A percentile compares a stretch with the other conserved stretches of the same genome.
These are phyloP conservation scores for Euzetes globulus DNA, from an alignment of 2,888 invertebrate genomes.

Conservation along the genomic window DNA sequence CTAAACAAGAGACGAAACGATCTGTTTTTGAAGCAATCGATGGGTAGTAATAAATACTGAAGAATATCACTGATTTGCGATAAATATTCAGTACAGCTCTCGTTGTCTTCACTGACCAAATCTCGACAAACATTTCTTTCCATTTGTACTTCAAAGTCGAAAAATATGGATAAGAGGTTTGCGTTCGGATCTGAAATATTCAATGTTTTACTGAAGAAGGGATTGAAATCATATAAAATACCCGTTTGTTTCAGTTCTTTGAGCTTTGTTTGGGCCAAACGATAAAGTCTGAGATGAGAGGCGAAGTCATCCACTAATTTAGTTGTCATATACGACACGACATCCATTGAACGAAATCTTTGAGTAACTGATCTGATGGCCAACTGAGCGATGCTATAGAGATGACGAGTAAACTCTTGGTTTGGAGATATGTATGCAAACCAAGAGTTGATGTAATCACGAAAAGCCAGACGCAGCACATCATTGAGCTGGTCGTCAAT, in stretches of 20 bases:
- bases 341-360: constrained; percentile 55
- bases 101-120: constrained; percentile 59
- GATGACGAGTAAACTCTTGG: constrained; percentile 63
- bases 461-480: constrained; percentile 55
- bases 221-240: constrained; percentile 37
- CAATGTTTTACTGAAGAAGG: background rate
- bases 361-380: constrained; percentile 45
- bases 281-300: constrained; percentile 74
- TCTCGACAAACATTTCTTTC: constrained; percentile 74
- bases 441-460: constrained; percentile 71
- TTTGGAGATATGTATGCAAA: constrained; percentile 56
- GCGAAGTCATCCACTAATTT: constrained; percentile 82
- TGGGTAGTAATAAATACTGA: constrained; percentile 70
- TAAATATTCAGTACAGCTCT: constrained; percentile 49
- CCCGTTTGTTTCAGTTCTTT: constrained; percentile 51
- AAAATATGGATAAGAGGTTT: constrained; percentile 67
- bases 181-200: constrained; percentile 36
- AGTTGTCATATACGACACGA: constrained; percentile 79
- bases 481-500: constrained; percentile 78
- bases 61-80: constrained; percentile 61
- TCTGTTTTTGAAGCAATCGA: constrained; percentile 74
- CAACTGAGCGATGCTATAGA: constrained; percentile 44
- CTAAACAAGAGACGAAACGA: constrained; percentile 57
- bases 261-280: constrained; percentile 58
- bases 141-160: constrained; percentile 78